These are phyloP conservation scores for Sinocyclocheilus anshuiensis DNA, from an alignment of 2,113 vertebrate species.

Conservation along the genomic window DNA sequence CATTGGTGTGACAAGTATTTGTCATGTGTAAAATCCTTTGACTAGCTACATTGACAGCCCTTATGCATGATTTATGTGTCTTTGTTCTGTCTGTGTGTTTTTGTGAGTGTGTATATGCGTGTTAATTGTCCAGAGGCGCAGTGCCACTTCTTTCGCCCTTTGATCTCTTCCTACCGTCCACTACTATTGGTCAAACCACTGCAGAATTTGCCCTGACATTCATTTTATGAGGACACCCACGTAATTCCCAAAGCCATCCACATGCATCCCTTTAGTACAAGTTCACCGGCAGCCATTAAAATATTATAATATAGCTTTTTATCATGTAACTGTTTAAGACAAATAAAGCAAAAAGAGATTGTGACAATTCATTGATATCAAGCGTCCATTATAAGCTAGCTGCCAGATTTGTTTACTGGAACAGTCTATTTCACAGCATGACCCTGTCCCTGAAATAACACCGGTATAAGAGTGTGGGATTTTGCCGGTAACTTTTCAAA, in stretches of 20 bases:
- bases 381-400: not conserved
- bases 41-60: constrained; percentile 42
- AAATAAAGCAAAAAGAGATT: constrained; percentile 5
- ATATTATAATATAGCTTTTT: not conserved
- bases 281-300: not conserved
- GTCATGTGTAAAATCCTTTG: constrained; percentile 24
- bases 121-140: constrained; percentile 32
- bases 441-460: constrained; percentile 10
- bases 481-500: constrained; percentile 61
- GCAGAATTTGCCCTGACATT: constrained; percentile 37
- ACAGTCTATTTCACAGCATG: not conserved
- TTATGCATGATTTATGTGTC: constrained; percentile 43
- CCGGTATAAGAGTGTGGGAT: constrained; percentile 25
- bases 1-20: constrained; percentile 20
- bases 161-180: not conserved
- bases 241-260: not conserved
- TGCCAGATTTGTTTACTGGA: constrained; percentile 22
- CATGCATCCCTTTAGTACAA: constrained; percentile 5
- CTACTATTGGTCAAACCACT: not conserved
- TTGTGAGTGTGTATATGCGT: constrained; percentile 21
- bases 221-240: constrained; percentile 15
- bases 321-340: not conserved
- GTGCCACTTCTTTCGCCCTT: constrained; percentile 22
- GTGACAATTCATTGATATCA: constrained; percentile 13
- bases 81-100: constrained; percentile 39